Percentiles rank a stretch among this genome's conserved stretches.
These are phyloP conservation scores for Bradypodion pumilum DNA, from an alignment of 2,797 vertebrate species.

Conservation along the genomic window DNA sequence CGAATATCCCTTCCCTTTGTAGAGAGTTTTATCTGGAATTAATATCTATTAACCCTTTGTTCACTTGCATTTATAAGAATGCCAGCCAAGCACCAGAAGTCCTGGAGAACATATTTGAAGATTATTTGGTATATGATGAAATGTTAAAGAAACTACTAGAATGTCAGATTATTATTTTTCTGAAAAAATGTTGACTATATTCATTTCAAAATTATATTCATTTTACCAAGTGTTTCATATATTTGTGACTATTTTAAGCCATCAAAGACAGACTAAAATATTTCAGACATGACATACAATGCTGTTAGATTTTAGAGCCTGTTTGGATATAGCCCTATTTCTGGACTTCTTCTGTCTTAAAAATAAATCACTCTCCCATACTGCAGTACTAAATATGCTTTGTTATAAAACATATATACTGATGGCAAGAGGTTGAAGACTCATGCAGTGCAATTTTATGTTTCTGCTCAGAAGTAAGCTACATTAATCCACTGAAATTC, in stretches of 20 bases:
- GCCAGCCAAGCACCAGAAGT: neutral
- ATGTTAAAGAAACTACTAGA: neutral
- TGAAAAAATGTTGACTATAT: neutral
- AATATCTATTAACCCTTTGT: conserved; percentile 45
- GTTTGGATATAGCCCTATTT: neutral
- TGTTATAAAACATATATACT: neutral
- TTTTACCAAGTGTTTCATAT: neutral
- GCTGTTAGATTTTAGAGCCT: neutral
- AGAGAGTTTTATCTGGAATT: conserved; percentile 59
- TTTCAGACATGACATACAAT: neutral
- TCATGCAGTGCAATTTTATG: neutral
- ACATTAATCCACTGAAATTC: neutral
- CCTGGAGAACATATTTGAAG: conserved; percentile 13
- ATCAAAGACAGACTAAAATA: neutral
- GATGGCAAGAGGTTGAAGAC: neutral
- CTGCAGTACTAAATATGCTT: neutral
- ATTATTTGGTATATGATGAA: neutral
- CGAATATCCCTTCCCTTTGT: conserved; percentile 64
- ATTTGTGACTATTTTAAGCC: neutral
- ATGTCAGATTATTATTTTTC: neutral
- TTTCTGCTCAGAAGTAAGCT: neutral
- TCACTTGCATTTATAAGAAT: conserved; percentile 37
- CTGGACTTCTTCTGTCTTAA: neutral
- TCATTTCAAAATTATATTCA: neutral
- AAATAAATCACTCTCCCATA: neutral